Base-by-base conservation (phyloP, 2,797 vertebrate species). In the Phalanger gymnotis region DNA sequence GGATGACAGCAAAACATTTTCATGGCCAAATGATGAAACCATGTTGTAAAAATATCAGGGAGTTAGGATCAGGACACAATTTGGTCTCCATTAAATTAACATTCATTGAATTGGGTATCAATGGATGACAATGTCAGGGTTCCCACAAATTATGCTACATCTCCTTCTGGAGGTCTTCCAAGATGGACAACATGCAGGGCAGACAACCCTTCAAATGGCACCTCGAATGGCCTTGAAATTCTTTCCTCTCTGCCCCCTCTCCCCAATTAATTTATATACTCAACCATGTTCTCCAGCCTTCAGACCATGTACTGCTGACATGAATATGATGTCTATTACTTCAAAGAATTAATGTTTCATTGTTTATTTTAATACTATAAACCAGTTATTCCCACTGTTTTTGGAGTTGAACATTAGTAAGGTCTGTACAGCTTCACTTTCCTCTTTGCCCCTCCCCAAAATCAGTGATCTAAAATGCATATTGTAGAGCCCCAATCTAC, bases 381-480 rank as follows among this genome's bases (percentile, higher is more conserved):
- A 93, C 53, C 4, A 51, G 56, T 51, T 61, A 91, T 91, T 90
- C n/a, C 25, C 61, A 52, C 1, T 73, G 47, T 31, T 92, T 81
- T 81, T 27, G 52, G 28, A 40, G 54, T 73, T 92, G 31, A 53
- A 53, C 1, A 4, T 66, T 40, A 87, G 34, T 66, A 53, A 6
- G 91, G 73, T 93, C 53, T 34, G 51, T 94, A 95, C 53, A 3
- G 81, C 57, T 93, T 52, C 66, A 66, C 81, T 81, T 92, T 90
- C 53, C 56, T 93, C 25, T 53, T 56, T 56, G 22, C 30, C 4
- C 25, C 73, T 47, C 7, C 40, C 5, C 2, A 40, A 47, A 87
- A 51, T 51, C 9, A 87, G 40, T 51, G 19, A 11, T 51, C 9
- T 3, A 47, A 87, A 87, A 87, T 87, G 25, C 7, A 47, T 87